Evolutionary conservation across 1,140 invertebrate genomes (phyloP).

Genomic region (Pachyrhynchus sulphureomaculatus): DNA sequence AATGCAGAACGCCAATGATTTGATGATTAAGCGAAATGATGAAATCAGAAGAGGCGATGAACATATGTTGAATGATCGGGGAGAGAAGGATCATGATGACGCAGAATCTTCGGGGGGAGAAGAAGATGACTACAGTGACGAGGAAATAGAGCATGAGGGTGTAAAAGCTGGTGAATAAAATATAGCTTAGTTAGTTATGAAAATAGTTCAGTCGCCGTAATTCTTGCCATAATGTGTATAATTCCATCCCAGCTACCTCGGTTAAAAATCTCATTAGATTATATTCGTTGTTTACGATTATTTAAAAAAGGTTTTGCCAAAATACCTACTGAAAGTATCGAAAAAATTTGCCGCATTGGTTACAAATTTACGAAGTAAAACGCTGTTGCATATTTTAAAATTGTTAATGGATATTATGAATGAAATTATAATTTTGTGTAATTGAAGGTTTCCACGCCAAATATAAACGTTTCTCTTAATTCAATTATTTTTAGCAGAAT

Average conservation of each 20-base stretch:
- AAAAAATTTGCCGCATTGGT: no score
- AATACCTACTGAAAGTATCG: neutral
- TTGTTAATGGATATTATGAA: no score
- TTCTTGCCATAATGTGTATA: slow-evolving; percentile 42
- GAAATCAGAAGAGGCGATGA: slow-evolving; percentile 45
- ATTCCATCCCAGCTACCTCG: slow-evolving; percentile 54
- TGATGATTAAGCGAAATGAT: slow-evolving; percentile 47
- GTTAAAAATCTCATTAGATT: slow-evolving; percentile 25
- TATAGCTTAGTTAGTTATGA: slow-evolving; percentile 27
- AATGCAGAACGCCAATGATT: slow-evolving; percentile 48
- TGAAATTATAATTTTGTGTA: no score
- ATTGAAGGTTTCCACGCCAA: no score
- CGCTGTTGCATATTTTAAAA: no score
- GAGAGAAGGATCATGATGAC: slow-evolving; percentile 42
- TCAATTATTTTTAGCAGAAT: no score
- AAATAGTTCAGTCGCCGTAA: slow-evolving; percentile 25
- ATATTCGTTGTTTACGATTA: slow-evolving; percentile 10
- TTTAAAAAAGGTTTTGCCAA: neutral
- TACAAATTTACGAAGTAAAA: no score
- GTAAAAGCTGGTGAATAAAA: slow-evolving; percentile 49
- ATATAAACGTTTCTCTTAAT: no score
- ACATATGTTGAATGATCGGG: slow-evolving; percentile 44
- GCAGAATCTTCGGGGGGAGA: slow-evolving; percentile 46
- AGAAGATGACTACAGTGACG: slow-evolving; percentile 51
- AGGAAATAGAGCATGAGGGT: slow-evolving; percentile 47